Evolutionary conservation across 2,113 vertebrate species (phyloP).

Genomic region (Trinectes maculatus): DNA sequence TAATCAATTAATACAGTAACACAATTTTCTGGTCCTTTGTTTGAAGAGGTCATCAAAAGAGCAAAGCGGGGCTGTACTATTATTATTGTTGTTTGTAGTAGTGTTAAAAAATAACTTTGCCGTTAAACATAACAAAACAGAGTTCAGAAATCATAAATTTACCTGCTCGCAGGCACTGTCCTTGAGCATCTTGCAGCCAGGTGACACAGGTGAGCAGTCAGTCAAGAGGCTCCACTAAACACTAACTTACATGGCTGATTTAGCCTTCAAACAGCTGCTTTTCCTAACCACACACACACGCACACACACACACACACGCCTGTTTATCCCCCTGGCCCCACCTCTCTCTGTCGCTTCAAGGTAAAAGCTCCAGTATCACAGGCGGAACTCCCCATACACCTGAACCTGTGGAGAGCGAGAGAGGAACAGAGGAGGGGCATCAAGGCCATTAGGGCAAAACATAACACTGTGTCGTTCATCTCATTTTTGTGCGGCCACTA

Average conservation of each 20-base stretch:
- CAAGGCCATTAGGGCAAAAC: background rate
- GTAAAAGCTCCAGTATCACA: conserved; percentile 48
- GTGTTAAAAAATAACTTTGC: too few relatives aligned
- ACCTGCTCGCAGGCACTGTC: conserved; percentile 19
- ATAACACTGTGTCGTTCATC: conserved; percentile 1
- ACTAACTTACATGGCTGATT: conserved; percentile 10
- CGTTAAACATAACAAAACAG: too few relatives aligned
- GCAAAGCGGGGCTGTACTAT: too few relatives aligned
- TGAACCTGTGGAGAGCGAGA: conserved; percentile 31
- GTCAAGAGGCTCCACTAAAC: conserved; percentile 15
- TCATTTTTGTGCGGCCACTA: background rate
- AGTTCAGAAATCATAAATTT: conserved; percentile 1
- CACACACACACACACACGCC: conserved; percentile 14
- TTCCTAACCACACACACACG: conserved; percentile 12
- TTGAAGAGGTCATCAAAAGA: too few relatives aligned
- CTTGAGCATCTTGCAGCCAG: background rate
- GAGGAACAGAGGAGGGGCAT: conserved; percentile 31
- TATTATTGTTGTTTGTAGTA: background rate
- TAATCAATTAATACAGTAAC: too few relatives aligned
- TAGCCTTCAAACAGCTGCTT: conserved; percentile 28
- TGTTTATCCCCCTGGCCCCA: background rate
- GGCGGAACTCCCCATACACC: conserved; percentile 5
- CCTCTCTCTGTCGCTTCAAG: conserved; percentile 43
- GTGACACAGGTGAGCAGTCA: background rate
- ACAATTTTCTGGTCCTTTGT: too few relatives aligned